Conservation (phyloP, 1,140 invertebrate genomes). For the Lasaia peninsularis region DNA sequence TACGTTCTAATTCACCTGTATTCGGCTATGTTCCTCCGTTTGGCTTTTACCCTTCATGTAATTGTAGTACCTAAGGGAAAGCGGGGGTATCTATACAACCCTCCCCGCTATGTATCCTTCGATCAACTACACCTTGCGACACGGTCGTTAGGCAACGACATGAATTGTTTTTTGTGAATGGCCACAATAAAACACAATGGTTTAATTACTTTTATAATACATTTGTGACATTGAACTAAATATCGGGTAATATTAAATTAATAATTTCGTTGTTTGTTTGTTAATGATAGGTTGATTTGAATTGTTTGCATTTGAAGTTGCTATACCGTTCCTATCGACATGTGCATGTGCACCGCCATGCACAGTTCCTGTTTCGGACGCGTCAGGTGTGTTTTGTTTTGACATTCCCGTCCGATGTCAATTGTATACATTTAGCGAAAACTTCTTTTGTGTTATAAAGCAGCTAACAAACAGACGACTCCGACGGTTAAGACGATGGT, state of each 20-base stretch:
- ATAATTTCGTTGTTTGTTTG: background rate
- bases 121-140: background rate
- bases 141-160: background rate
- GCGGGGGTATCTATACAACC: background rate
- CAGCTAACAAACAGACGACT: too few species aligned
- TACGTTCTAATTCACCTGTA: background rate
- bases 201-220: background rate
- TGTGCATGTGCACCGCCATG: slow-evolving; percentile 32
- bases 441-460: too few species aligned
- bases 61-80: background rate
- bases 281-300: too few species aligned
- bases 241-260: background rate
- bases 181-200: background rate
- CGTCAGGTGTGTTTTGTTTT: slow-evolving; percentile 63
- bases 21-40: background rate
- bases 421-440: too few species aligned
- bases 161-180: background rate
- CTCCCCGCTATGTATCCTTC: background rate
- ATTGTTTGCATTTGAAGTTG: background rate
- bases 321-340: background rate
- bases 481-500: too few species aligned
- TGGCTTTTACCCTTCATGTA: slow-evolving; percentile 3
- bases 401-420: slow-evolving; percentile 19
- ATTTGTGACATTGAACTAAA: background rate
- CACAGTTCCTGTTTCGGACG: slow-evolving; percentile 48